A percentile compares a stretch with the other conserved stretches of the same genome.
phyloP scores from a whole-genome alignment of 2,113 vertebrate species.

The Myrmophylax atrothorax region DNA sequence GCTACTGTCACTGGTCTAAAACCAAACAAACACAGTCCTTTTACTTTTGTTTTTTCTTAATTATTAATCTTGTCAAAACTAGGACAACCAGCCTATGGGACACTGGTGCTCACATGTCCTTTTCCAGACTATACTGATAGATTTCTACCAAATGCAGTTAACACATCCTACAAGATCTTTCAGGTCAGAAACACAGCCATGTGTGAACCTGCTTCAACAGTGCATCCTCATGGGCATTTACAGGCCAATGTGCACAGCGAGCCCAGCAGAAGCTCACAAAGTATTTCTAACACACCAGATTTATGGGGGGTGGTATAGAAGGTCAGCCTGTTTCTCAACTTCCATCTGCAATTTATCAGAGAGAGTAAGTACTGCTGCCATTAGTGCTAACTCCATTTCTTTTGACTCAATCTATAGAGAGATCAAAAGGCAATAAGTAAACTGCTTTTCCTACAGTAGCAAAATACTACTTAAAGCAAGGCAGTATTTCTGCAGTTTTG shows the following conservation, averaged over 20 bases:
- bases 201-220: not conserved
- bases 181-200: not conserved
- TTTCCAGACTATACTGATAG: not conserved
- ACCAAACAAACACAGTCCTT: not conserved
- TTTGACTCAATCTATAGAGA: not conserved
- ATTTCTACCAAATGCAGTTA: not conserved
- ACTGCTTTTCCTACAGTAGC: not conserved
- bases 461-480: not conserved
- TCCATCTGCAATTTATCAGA: not conserved
- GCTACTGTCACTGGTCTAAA: not conserved
- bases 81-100: not conserved
- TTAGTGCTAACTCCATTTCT: not conserved
- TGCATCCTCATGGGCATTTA: not conserved
- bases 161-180: not conserved
- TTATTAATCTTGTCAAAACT: slow-evolving; percentile 4
- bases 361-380: not conserved
- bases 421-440: not conserved
- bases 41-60: not conserved
- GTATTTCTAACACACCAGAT: not conserved
- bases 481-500: not conserved
- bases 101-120: not conserved
- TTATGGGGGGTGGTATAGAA: not conserved
- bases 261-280: not conserved
- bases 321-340: not conserved
- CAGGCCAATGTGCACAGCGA: not conserved